These are phyloP conservation scores for Drosophila tani DNA, from an alignment of 1,140 invertebrate genomes.

Conservation along the genomic window DNA sequence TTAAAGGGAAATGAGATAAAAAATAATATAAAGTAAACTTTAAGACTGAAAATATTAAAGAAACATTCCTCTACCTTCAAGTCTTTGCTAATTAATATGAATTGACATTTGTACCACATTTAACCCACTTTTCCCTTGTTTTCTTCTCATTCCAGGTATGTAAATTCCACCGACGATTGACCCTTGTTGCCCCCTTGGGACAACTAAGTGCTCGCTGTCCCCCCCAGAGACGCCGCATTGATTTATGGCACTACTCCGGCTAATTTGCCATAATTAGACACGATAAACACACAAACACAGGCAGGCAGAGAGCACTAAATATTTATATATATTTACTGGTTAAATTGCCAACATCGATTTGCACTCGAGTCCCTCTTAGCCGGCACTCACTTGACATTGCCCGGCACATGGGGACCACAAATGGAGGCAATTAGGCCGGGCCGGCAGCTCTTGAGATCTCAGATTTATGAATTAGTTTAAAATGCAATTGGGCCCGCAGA, in stretches of 20 bases:
- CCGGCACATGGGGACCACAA: conserved; percentile 36
- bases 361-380: conserved; percentile 40
- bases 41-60: background rate
- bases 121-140: background rate
- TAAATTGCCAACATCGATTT: conserved; percentile 61
- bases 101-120: background rate
- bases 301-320: conserved; percentile 27
- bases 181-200: background rate
- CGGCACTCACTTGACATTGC: conserved; percentile 52
- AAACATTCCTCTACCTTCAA: background rate
- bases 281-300: conserved; percentile 39
- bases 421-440: conserved; percentile 47
- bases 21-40: no score
- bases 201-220: conserved; percentile 2
- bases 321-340: conserved; percentile 48
- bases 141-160: conserved; percentile 68
- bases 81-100: background rate
- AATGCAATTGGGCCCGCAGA: conserved; percentile 44
- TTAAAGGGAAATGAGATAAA: background rate
- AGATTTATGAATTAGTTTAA: conserved; percentile 62
- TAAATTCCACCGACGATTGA: conserved; percentile 30
- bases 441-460: conserved; percentile 23
- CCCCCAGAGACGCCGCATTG: conserved; percentile 37
- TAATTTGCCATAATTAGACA: conserved; percentile 76
- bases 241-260: conserved; percentile 41